Evolutionary conservation across 2,113 vertebrate genomes (phyloP).

Genomic region (Chloropsis hardwickii): DNA sequence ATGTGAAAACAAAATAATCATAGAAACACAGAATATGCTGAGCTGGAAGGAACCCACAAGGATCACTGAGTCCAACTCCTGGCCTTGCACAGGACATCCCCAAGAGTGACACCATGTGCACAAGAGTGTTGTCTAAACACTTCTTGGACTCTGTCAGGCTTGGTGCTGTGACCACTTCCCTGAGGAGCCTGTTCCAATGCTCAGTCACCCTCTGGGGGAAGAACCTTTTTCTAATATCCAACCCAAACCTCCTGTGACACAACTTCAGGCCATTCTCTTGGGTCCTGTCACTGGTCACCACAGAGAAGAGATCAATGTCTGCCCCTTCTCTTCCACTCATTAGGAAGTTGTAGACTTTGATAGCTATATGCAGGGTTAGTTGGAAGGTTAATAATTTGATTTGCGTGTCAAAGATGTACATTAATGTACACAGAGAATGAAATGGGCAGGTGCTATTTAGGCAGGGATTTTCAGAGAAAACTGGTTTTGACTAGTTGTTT

Average conservation of each 20-base stretch:
- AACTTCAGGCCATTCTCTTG: background rate
- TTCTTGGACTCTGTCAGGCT: background rate
- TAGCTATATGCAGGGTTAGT: background rate
- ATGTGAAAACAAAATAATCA: background rate
- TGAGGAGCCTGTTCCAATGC: background rate
- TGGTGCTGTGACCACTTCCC: background rate
- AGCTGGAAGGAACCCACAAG: background rate
- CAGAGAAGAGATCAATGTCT: background rate
- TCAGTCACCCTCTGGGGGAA: background rate
- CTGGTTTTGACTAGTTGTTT: background rate
- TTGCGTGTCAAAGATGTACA: background rate
- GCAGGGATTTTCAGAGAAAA: background rate
- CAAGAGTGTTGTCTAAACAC: background rate
- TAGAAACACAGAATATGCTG: background rate
- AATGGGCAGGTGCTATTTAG: background rate
- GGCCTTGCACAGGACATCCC: background rate
- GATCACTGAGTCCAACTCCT: background rate
- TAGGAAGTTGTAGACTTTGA: background rate
- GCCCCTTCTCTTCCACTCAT: background rate
- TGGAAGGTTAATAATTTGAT: background rate
- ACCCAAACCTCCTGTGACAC: background rate
- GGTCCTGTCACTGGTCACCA: background rate
- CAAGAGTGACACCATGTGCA: background rate
- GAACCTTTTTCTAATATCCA: background rate
- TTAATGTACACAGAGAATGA: background rate